Conservation (phyloP, 2,797 vertebrate species). For the Sebastes alutus region DNA sequence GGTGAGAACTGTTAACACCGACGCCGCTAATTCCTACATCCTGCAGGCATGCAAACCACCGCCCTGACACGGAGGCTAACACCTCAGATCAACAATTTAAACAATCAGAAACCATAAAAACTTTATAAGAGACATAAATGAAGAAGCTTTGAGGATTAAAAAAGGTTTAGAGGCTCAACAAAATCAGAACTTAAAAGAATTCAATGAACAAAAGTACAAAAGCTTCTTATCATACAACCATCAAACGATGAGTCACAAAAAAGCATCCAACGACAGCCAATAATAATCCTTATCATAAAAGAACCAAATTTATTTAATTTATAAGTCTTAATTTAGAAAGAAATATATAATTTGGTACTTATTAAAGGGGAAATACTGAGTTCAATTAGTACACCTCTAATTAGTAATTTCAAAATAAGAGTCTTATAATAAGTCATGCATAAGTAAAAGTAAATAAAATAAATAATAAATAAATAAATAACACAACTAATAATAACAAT, state of each 20-base stretch:
- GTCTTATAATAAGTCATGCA: too few relatives aligned
- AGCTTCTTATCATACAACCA: too few relatives aligned
- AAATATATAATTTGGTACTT: too few relatives aligned
- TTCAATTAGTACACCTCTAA: neutral
- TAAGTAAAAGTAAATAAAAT: too few relatives aligned
- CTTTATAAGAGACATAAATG: neutral
- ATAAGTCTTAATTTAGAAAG: too few relatives aligned
- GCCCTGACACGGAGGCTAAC: neutral
- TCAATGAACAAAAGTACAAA: neutral
- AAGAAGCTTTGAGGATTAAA: neutral
- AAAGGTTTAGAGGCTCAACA: neutral
- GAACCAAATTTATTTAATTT: neutral
- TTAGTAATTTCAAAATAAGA: neutral
- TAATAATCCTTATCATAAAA: neutral
- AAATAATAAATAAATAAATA: too few relatives aligned
- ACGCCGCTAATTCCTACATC: neutral
- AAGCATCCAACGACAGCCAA: neutral
- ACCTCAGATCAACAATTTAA: too few relatives aligned
- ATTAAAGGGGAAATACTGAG: neutral
- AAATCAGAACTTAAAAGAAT: neutral
- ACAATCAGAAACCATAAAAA: neutral
- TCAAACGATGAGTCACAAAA: neutral
- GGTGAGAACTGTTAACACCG: constrained; percentile 34
- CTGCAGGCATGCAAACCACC: neutral
- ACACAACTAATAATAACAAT: too few relatives aligned